Percentiles rank a stretch among this genome's conserved stretches.
Conservation (phyloP, 1,140 invertebrate genomes). For the Drosophila arizonae region DNA sequence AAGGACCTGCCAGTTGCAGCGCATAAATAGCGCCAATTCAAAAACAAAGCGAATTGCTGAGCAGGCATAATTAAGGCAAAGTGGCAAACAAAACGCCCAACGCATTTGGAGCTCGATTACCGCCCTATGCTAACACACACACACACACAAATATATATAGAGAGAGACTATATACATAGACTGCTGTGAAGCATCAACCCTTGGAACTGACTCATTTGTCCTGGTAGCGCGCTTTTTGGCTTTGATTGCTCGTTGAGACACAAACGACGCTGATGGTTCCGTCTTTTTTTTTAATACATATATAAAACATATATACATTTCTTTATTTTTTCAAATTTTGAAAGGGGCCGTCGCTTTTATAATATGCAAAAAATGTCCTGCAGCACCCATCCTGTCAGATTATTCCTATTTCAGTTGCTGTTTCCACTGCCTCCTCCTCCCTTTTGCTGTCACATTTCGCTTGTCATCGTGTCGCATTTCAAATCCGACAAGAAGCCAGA, state of each 20-base stretch:
- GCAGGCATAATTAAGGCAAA: constrained; percentile 69
- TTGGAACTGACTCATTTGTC: constrained; percentile 3
- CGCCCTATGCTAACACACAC: constrained; percentile 12
- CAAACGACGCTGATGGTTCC: constrained; percentile 12
- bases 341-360: constrained; percentile 12
- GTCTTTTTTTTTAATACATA: constrained; percentile 3
- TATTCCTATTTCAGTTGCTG: constrained; percentile 36
- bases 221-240: constrained; percentile 20
- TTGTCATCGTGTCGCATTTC: constrained; percentile 54
- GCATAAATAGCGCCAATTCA: constrained; percentile 48
- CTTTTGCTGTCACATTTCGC: constrained; percentile 56
- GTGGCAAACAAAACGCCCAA: constrained; percentile 70
- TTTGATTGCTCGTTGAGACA: constrained; percentile 45
- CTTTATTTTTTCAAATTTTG: constrained; percentile 17
- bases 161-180: not conserved
- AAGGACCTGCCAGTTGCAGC: constrained; percentile 24
- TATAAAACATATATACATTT: not conserved
- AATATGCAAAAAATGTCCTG: constrained; percentile 56
- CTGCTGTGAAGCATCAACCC: constrained; percentile 19
- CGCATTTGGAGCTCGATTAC: constrained; percentile 39
- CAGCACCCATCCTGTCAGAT: constrained; percentile 68
- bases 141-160: not conserved
- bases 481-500: constrained; percentile 13
- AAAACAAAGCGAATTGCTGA: constrained; percentile 44
- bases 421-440: constrained; percentile 28